Base-by-base conservation (phyloP, 2,888 invertebrate species). In the Drosophila cyrtoloma region DNA sequence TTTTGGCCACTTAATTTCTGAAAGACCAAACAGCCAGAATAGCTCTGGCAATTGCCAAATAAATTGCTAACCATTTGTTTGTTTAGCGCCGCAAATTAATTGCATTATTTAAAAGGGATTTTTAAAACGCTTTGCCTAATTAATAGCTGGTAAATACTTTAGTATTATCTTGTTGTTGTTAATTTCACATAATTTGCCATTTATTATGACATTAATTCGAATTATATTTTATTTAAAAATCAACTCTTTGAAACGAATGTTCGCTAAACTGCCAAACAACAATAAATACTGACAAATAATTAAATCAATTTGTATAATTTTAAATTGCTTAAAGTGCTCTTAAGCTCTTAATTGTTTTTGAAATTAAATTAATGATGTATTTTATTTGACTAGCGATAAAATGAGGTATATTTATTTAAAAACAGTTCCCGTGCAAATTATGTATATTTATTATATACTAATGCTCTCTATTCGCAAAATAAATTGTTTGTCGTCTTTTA, bases 91-190 rank as follows among this genome's bases (percentile, higher is more conserved):
- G 57, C 57, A 59, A 79, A 88, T 84, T 86, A 84, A 86, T 88
- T 70, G 88, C 77, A 73, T 88, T 65, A 88, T 84, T 84, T 79
- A 66, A 76, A 72, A 76, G 51, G 65, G 55, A 79, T 78, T 75
- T 62, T 60, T 68, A 50, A 68, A 33, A 42, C 33, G 32, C 19
- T 32, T 62, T 35, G 50, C 35, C 28, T 32, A 42, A 52, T 60
- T 47, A 68, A 68, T 30, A 35, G 55, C 32, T 9, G 5, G n/a
- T 37, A 58, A 32, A 59, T 32, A 51, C 57, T 22, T 55, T 19
- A 9, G 14, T 14, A 44, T 33, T 7, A n/a, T 39, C 26, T 39
- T 52, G 32, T 56, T 37, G 32, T 35, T 50, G 55, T 16, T 14
- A 35, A 44, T 33, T 33, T 57, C 14, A 33, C 26, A 28, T 33